Base-by-base conservation (phyloP, 2,888 invertebrate genomes). In the Orthonevra nobilis region DNA sequence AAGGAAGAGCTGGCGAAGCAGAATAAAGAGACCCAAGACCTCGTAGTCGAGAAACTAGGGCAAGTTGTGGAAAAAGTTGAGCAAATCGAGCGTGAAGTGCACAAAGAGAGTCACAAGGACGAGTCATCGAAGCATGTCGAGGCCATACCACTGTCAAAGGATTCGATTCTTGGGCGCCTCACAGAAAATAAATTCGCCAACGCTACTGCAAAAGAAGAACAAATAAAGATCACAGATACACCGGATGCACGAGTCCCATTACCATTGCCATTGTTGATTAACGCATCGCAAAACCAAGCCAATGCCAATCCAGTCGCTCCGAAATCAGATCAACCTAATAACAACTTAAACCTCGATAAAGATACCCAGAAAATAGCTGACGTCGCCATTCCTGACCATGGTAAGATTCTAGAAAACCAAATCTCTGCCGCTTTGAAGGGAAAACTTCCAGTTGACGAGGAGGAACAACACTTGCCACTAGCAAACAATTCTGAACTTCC, bases 81-180 rank as follows among this genome's bases (percentile, higher is more conserved):
- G 0, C 87, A 90, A 82, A 89, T 91, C 81, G 90, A 91, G 82
- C 89, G 89, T n/a, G 89, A 90, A 81, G 90, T 90, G 10, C 86
- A 90, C 81, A 88, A 90, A 54, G 86, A 85, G 56, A 75, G 73
- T 89, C 89, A 66, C 38, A 69, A 17, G 2, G 66, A 48, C 34
- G 42, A 54, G 5, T 23, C 14, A 12, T n/a, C n/a, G n/a, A n/a
- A n/a, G n/a, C n/a, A n/a, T n/a, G 20, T n/a, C 5, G 38, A 68
- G 28, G 34, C 40, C 12, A 61, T 38, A 10, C 12, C 30, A 6
- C 30, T 44, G 7, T 68, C 38, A 9, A 81, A 54, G 10, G 77
- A 73, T 15, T 84, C 85, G 0, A 66, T 87, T 5, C 75, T 87
- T 2, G 84, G 84, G 6, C 84, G 87, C 36, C 81, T 86, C 0